phyloP scores from a whole-genome alignment of 2,888 invertebrate species.

The Drosophila quasianomalipes region DNA sequence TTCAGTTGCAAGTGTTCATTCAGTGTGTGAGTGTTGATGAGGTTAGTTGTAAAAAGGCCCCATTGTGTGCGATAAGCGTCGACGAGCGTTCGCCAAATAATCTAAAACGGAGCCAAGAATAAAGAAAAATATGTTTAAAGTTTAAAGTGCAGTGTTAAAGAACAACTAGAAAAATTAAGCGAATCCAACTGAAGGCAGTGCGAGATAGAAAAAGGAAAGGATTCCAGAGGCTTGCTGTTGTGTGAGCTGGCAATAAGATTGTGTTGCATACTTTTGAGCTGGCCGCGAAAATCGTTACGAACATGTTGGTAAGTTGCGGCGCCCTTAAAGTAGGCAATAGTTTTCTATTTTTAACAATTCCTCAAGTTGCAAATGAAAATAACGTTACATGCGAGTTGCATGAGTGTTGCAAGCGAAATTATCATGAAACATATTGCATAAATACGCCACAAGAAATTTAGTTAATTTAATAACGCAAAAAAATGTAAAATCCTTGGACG shows the following conservation, averaged over 20 bases:
- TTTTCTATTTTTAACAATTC: constrained; percentile 3
- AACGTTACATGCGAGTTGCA: constrained; percentile 5
- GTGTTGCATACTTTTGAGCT: constrained; percentile 68
- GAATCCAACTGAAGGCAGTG: constrained; percentile 16
- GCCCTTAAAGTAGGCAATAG: constrained; percentile 36
- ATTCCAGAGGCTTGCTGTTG: constrained; percentile 22
- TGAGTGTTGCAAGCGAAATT: not conserved
- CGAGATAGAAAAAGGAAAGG: constrained; percentile 12
- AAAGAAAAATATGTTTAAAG: constrained; percentile 32
- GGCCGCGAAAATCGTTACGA: constrained; percentile 56
- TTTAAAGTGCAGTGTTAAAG: constrained; percentile 48
- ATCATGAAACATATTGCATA: not conserved
- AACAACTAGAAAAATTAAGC: constrained; percentile 21
- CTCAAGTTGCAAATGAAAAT: not conserved
- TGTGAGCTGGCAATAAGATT: constrained; percentile 30
- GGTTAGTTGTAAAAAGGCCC: constrained; percentile 67
- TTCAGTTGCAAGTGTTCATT: constrained; percentile 70
- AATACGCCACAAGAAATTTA: not conserved
- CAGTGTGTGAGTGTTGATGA: constrained; percentile 79
- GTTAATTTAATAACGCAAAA: constrained; percentile 1
- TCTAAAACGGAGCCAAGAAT: constrained; percentile 10
- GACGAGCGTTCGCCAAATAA: constrained; percentile 12
- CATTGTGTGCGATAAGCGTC: constrained; percentile 36
- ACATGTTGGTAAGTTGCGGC: constrained; percentile 74
- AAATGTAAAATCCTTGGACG: not conserved